A percentile compares a stretch with the other conserved stretches of the same genome.
Evolutionary conservation across 2,888 invertebrate species (phyloP).

Genomic region (Brassicogethes aeneus): DNA sequence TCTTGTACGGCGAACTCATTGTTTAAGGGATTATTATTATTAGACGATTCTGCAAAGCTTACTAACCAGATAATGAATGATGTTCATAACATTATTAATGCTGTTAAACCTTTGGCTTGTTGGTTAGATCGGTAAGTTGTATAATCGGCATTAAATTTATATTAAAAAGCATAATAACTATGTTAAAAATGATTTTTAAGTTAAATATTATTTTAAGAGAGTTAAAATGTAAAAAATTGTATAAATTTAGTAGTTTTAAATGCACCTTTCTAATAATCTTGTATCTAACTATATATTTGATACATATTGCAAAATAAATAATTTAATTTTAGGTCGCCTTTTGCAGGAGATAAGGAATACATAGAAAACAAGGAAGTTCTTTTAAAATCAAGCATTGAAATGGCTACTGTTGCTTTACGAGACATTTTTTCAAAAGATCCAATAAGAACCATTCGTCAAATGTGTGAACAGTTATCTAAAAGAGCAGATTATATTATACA

Average conservation of each 20-base stretch:
- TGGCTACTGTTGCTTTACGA: slow-evolving; percentile 84
- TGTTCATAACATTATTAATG: slow-evolving; percentile 74
- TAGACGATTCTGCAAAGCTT: slow-evolving; percentile 47
- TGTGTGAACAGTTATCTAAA: slow-evolving; percentile 65
- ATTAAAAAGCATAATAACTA: too few species aligned
- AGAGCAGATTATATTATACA: slow-evolving; percentile 80
- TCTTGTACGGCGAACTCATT: slow-evolving; percentile 75
- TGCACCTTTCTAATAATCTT: too few species aligned
- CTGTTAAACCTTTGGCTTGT: slow-evolving; percentile 78
- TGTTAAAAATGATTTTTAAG: too few species aligned
- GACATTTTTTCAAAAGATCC: slow-evolving; percentile 85
- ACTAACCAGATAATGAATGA: slow-evolving; percentile 76
- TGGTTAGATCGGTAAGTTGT: slow-evolving; percentile 74
- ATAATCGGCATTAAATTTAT: too few species aligned
- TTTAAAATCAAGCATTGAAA: slow-evolving; percentile 70
- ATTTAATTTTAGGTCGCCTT: slow-evolving; percentile 43
- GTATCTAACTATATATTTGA: too few species aligned
- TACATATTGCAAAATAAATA: too few species aligned
- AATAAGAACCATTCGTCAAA: slow-evolving; percentile 62
- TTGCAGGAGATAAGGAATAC: slow-evolving; percentile 58
- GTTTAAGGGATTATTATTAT: slow-evolving; percentile 56
- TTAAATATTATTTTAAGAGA: neutral
- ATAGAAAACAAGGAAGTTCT: slow-evolving; percentile 62
- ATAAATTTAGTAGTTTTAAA: neutral
- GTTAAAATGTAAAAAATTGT: neutral